These are phyloP conservation scores for Petromus typicus DNA, from an alignment of 2,113 vertebrate species.

Conservation along the genomic window DNA sequence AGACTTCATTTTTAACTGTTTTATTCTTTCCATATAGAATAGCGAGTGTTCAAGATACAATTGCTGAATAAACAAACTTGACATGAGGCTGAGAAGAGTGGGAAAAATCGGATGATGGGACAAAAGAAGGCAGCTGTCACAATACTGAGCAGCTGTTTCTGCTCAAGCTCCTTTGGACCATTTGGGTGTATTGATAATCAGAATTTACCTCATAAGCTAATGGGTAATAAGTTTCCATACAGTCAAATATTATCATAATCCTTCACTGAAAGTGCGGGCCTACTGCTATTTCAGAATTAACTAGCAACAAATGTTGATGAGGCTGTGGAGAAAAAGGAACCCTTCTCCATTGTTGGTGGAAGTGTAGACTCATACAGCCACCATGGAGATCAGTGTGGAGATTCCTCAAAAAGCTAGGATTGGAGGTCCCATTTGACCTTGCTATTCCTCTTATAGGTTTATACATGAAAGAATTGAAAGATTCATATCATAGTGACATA, in stretches of 20 bases:
- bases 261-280: neutral
- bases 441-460: too few relatives aligned
- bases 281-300: too few relatives aligned
- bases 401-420: too few relatives aligned
- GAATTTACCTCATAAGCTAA: neutral
- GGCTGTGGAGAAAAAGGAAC: too few relatives aligned
- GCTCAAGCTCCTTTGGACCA: neutral
- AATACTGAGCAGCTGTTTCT: neutral
- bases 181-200: neutral
- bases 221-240: neutral
- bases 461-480: too few relatives aligned
- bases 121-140: neutral
- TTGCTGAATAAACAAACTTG: neutral
- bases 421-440: too few relatives aligned
- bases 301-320: too few relatives aligned
- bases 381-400: too few relatives aligned
- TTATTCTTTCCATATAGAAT: neutral
- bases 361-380: too few relatives aligned
- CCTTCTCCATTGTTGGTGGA: too few relatives aligned
- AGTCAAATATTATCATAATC: neutral
- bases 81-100: neutral
- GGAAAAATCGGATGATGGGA: neutral
- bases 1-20: neutral
- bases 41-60: neutral
- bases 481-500: too few relatives aligned